Evolutionary conservation across 2,888 invertebrate species (phyloP).

Genomic region (Lasioglossum lativentre): DNA sequence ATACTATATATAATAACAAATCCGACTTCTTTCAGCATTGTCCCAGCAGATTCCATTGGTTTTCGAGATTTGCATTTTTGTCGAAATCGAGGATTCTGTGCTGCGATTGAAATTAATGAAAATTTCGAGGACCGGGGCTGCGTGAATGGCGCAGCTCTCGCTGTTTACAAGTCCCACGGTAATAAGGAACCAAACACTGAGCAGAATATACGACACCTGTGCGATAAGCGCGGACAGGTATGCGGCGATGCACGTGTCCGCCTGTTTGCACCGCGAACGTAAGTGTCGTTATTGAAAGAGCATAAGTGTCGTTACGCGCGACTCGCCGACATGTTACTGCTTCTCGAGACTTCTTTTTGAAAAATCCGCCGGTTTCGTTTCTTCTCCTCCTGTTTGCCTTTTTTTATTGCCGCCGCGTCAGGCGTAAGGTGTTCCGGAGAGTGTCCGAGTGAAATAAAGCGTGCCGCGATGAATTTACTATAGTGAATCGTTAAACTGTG

Average conservation of each 20-base stretch:
- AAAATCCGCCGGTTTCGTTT: conserved; percentile 1
- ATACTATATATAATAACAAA: too few species aligned
- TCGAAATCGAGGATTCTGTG: too few species aligned
- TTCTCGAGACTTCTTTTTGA: background rate
- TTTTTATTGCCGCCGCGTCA: background rate
- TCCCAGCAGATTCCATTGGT: too few species aligned
- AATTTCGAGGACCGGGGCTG: background rate
- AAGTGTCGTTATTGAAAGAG: conserved; percentile 29
- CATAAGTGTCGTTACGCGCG: conserved; percentile 31
- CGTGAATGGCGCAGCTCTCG: background rate
- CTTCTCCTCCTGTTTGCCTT: background rate
- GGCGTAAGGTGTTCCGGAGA: too few species aligned
- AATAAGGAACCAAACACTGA: conserved; percentile 47
- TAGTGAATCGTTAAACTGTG: background rate
- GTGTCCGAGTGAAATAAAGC: background rate
- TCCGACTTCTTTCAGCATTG: too few species aligned
- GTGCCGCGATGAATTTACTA: background rate
- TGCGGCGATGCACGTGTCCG: conserved; percentile 39
- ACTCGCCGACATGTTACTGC: conserved; percentile 9
- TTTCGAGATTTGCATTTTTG: too few species aligned
- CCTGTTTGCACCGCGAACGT: conserved; percentile 24
- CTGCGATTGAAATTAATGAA: conserved; percentile 9
- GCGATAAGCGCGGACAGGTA: conserved; percentile 53
- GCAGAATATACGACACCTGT: conserved; percentile 62
- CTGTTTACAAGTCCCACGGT: conserved; percentile 44